Evolutionary conservation across 2,888 invertebrate genomes (phyloP), one percentile per base, ranked within the genome.

Genomic region (Tetropium fuscum): DNA sequence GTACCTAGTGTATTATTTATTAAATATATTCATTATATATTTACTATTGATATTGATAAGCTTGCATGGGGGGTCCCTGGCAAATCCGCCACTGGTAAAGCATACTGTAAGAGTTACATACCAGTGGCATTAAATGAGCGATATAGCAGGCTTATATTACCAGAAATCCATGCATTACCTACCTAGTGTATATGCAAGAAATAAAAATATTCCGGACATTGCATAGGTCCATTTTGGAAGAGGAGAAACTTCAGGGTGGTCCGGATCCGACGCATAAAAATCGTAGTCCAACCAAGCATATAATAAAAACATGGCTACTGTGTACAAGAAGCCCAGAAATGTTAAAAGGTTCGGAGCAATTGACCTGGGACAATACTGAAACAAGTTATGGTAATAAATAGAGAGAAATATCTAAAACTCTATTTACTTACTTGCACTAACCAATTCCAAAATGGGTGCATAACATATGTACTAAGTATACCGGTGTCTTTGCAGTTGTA

Each of bases 391-490:
- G 7, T 34, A 34, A 15, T 34, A 15, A 34, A 51, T 18, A 43
- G 10, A 8, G 38, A 15, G 8, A 36, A 18, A 55, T 40, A 25
- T 16, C 8, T 11, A 3, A 16, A 0, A 16, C 8, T 13, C n/a
- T 16, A 44, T 30, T 27, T 27, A 2, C 86, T 86, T 86, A 98
- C 98, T 90, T 96, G 89, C 36, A 99, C 97, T 70, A 95, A 88
- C 89, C 91, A 91, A 82, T 99, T 93, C 99, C 99, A 99, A 84
- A 99, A 98, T 49, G 99, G 99, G 83, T 99, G 98, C 93, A 98
- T 98, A 73, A 99, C 89, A 88, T 99, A 97, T 70, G 93, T 92
- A 81, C 98, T 97, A 53, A 99, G 86, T n/a, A 98, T 92, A 78
- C 97, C 97, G 45, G 96, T 98, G 80, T 99, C 99, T 77, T 95